Evolutionary conservation across 2,888 invertebrate genomes (phyloP).

Genomic region (Drosophila affinis): DNA sequence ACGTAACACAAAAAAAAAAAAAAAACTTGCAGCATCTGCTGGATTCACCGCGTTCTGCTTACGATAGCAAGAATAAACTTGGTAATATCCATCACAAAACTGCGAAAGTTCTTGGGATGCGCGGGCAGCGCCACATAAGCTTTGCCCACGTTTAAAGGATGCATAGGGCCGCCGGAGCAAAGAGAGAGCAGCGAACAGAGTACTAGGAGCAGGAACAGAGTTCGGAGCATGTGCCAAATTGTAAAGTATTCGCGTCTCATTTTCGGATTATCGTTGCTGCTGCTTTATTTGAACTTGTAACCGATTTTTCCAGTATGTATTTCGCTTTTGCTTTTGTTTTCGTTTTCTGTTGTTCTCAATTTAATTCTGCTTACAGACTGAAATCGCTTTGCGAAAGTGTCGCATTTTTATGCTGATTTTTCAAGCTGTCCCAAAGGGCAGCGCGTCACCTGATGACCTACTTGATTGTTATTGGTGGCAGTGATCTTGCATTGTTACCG

Average conservation of each 20-base stretch:
- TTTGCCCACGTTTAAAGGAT: no score
- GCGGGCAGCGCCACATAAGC: neutral
- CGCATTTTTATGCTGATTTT: slow-evolving; percentile 74
- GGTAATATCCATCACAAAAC: neutral
- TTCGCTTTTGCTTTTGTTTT: slow-evolving; percentile 16
- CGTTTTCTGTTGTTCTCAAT: slow-evolving; percentile 40
- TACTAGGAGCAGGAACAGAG: neutral
- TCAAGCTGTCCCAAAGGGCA: slow-evolving; percentile 62
- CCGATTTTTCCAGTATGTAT: slow-evolving; percentile 14
- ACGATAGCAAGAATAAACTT: neutral
- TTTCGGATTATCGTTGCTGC: neutral
- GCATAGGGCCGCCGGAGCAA: neutral
- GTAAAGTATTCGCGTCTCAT: neutral
- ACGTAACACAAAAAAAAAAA: neutral
- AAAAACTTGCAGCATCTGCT: neutral
- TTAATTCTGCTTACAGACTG: slow-evolving; percentile 71
- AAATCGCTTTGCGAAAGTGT: slow-evolving; percentile 66
- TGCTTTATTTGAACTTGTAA: slow-evolving; percentile 30
- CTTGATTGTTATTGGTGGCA: slow-evolving; percentile 8
- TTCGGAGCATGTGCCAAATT: neutral
- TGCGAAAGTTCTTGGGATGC: neutral
- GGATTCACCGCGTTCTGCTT: neutral
- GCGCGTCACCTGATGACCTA: slow-evolving; percentile 61
- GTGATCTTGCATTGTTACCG: neutral
- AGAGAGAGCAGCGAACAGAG: neutral